phyloP scores from a whole-genome alignment of 2,797 vertebrate genomes.

The Remorina albescens region DNA sequence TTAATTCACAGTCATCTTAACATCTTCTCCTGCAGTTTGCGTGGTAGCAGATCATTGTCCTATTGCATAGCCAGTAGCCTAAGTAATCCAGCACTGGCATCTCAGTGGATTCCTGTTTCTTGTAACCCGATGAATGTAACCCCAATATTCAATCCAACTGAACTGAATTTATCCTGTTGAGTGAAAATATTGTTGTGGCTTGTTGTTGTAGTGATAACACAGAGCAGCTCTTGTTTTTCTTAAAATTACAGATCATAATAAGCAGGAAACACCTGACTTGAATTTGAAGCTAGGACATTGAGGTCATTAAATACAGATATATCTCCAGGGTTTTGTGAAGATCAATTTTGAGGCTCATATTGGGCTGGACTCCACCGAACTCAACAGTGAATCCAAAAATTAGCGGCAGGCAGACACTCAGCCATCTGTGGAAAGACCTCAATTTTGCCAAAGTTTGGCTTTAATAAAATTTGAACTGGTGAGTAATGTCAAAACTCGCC shows the following conservation, averaged over 20 bases:
- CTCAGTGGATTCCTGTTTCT: background rate
- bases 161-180: background rate
- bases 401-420: too few species aligned
- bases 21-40: background rate
- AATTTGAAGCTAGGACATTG: background rate
- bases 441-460: too few species aligned
- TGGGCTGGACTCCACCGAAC: too few species aligned
- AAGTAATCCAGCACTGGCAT: background rate
- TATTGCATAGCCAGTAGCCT: background rate
- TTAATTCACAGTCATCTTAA: conserved; percentile 5
- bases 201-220: background rate
- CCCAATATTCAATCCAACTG: background rate
- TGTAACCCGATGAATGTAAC: background rate
- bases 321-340: too few species aligned
- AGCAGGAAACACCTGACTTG: background rate
- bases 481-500: too few species aligned
- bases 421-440: too few species aligned
- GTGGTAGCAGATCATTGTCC: background rate
- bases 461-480: too few species aligned
- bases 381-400: too few species aligned
- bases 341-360: too few species aligned
- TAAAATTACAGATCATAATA: background rate
- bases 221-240: background rate
- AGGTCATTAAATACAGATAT: too few species aligned
- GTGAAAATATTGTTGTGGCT: background rate